Evolutionary conservation across 2,888 invertebrate species (phyloP).

Genomic region (Xestia rhomboidea): DNA sequence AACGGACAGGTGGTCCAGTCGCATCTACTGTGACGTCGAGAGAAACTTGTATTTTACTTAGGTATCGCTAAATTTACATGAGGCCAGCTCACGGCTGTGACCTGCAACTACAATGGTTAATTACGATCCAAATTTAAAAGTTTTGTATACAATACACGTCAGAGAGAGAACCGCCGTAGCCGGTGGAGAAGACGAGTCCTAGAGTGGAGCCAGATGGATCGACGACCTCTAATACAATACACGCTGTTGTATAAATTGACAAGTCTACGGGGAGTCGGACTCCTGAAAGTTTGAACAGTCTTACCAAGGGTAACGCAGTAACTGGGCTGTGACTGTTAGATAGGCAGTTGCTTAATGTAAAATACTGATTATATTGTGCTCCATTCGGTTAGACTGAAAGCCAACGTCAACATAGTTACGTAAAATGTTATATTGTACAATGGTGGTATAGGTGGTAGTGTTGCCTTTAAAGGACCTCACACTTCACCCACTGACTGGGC

Average conservation of each 20-base stretch:
- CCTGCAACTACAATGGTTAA: neutral
- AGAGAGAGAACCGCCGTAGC: too few species aligned
- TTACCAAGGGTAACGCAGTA: neutral
- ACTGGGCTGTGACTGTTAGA: neutral
- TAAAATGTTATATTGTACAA: neutral
- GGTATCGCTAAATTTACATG: slow-evolving; percentile 20
- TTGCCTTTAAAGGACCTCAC: neutral
- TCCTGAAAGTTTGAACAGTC: neutral
- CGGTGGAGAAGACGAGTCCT: too few species aligned
- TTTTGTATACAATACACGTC: too few species aligned
- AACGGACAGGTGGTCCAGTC: slow-evolving; percentile 52
- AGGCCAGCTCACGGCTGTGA: slow-evolving; percentile 3
- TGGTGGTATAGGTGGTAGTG: neutral
- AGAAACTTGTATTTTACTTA: slow-evolving; percentile 47
- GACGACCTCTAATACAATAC: too few species aligned
- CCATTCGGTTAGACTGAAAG: neutral
- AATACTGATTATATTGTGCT: neutral
- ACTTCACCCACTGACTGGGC: too few species aligned
- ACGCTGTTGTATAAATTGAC: neutral
- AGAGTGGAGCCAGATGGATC: too few species aligned
- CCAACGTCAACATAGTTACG: neutral
- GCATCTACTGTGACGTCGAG: slow-evolving; percentile 54
- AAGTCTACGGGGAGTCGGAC: neutral
- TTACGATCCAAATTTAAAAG: neutral
- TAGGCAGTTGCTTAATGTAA: neutral